Evolutionary conservation across 2,113 vertebrate species (phyloP), one percentile per base, ranked within the genome.

Genomic region (Menidia beryllina): DNA sequence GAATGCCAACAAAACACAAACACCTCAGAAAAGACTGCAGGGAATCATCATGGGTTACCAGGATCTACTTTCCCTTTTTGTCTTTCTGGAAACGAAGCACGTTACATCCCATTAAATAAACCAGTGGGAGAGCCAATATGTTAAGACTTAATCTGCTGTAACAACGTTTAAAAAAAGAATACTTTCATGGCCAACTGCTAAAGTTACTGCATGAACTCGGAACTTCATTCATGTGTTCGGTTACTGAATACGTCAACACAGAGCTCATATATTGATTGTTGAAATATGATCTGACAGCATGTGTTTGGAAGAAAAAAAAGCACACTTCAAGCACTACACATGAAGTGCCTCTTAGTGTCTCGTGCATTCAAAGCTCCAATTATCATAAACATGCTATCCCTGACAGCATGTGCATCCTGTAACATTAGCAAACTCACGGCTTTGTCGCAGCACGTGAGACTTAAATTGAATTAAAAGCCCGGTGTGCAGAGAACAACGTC

Each of bases 391-490:
- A 51, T 38, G 56, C 21, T 20, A 51, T 21, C 41, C 20, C 69
- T 61, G 30, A 51, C 56, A 82, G 56, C 25, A 7, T 59, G 23
- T 58, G 60, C 47, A 60, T 61, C 67, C 74, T 85, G 72, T 55
- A 77, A 66, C 69, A 72, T 78, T 61, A 55, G 26, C 45, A 61
- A 15, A 47, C 58, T 25, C 58, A 72, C 59, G 2, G 17, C 56
- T 43, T 26, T 13, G 36, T 47, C 38, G 50, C 43, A 54, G 34
- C 45, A 50, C 47, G 49, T 45, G 0, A 63, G 59, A 26, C 54
- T 68, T 75, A 61, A 72, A 83, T 52, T 69, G 66, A 48, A 82
- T 79, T 77, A 54, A 60, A 77, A 7, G 47, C 24, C 45, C 73
- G 23, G 25, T 47, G 26, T 50, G 43, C 60, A 73, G 25, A 10